Base-by-base conservation (phyloP, 2,888 invertebrate species). In the Lasioglossum marginatum region DNA sequence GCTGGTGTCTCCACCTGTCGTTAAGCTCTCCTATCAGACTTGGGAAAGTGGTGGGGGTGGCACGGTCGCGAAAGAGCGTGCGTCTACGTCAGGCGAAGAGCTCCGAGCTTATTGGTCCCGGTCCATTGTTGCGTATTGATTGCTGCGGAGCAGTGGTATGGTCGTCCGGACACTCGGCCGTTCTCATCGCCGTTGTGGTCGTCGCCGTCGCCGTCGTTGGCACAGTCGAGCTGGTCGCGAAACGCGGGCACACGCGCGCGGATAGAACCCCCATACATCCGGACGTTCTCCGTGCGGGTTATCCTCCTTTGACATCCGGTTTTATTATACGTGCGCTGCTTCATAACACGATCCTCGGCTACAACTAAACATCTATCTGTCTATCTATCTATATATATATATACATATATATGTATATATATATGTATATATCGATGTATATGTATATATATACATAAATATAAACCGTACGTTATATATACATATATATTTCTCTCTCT, bases 121-220 rank as follows among this genome's bases (percentile, higher is more conserved):
- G 94, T 94, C 94, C 94, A 94, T 94, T 94, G 94, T 94, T 93
- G 94, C 94, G 95, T 95, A 95, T 95, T 95, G 95, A 95, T 95
- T 95, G 94, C 94, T 93, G 93, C 94, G 92, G 92, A 93, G 93
- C 90, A 92, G 93, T 93, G 91, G 91, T 92, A 92, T 94, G 93
- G 92, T 93, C 93, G 92, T 93, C 91, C 92, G 93, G 92, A 93
- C 92, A 92, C 92, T 94, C 92, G 93, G 92, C 91, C 92, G 92
- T 92, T 92, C 91, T 92, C 92, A 92, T 93, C 92, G 91, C 92
- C 93, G 93, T 93, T 90, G 92, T 91, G 91, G 92, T 92, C 92
- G 92, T 93, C 92, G 93, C 90, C 91, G 92, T 89, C 91, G 91
- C 88, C 91, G 91, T 91, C 92, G 92, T 88, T 91, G 91, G 89